These are phyloP conservation scores for Corythoichthys haematopterus DNA, from an alignment of 2,113 vertebrate genomes.

Conservation along the genomic window DNA sequence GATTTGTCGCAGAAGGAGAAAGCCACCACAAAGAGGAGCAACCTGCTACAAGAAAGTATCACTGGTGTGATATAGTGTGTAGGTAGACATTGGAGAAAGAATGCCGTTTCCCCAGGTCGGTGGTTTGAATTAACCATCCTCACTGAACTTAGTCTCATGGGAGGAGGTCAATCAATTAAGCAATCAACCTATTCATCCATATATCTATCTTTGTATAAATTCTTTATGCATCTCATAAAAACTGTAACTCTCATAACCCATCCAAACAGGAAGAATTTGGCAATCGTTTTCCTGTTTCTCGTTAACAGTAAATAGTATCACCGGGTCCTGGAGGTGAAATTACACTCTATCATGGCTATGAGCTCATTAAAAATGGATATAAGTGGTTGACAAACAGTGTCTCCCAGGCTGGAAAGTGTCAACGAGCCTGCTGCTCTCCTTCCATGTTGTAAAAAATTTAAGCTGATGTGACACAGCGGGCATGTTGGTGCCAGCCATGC, in stretches of 20 bases:
- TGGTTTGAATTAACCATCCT: neutral
- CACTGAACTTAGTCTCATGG: neutral
- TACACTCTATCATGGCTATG: slow-evolving; percentile 76
- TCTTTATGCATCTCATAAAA: slow-evolving; percentile 70
- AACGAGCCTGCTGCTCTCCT: slow-evolving; percentile 47
- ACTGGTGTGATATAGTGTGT: neutral
- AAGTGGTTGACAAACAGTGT: slow-evolving; percentile 65
- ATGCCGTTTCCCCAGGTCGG: neutral
- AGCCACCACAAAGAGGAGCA: neutral
- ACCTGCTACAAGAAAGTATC: neutral
- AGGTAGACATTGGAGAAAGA: neutral
- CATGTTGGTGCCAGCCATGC: slow-evolving; percentile 50
- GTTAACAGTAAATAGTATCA: slow-evolving; percentile 78
- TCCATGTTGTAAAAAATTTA: slow-evolving; percentile 68
- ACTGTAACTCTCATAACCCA: slow-evolving; percentile 54
- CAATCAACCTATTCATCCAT: neutral
- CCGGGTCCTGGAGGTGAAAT: slow-evolving; percentile 76
- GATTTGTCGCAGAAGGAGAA: neutral
- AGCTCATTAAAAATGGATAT: slow-evolving; percentile 73
- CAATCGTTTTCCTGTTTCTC: slow-evolving; percentile 70
- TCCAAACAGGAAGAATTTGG: slow-evolving; percentile 68
- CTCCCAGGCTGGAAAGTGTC: slow-evolving; percentile 65
- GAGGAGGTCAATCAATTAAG: neutral
- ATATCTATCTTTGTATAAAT: neutral
- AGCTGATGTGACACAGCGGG: slow-evolving; percentile 65